Percentiles rank a stretch among this genome's conserved stretches.
phyloP scores from a whole-genome alignment of 2,113 vertebrate genomes.

The Poicephalus meyeri region DNA sequence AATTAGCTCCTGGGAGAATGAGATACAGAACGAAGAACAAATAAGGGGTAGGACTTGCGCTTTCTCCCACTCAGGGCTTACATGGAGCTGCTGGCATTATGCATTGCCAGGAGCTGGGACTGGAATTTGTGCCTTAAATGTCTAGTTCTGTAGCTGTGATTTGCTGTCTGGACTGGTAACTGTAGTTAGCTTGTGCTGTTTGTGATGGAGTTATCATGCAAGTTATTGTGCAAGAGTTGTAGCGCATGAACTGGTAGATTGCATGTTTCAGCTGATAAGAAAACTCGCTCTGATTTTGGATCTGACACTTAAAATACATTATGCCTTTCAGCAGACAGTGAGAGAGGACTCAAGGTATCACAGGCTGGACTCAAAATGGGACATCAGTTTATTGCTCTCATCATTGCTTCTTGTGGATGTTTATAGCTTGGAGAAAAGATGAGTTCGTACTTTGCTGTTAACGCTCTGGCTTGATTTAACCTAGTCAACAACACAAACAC shows the following conservation, averaged over 20 bases:
- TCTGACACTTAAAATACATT: not conserved
- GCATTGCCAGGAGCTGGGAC: not conserved
- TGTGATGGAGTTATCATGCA: not conserved
- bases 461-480: not conserved
- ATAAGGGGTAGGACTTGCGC: not conserved
- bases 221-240: not conserved
- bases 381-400: not conserved
- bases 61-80: not conserved
- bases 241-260: not conserved
- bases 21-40: not conserved
- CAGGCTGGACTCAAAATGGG: not conserved
- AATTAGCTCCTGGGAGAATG: not conserved
- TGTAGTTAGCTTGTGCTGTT: fast-evolving
- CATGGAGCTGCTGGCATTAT: not conserved
- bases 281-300: not conserved
- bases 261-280: not conserved
- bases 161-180: not conserved
- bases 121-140: not conserved
- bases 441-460: not conserved
- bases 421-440: not conserved
- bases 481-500: not conserved
- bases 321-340: not conserved
- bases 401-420: not conserved
- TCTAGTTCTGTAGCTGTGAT: not conserved
- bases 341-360: not conserved